Conservation (phyloP, 2,797 vertebrate genomes). For the Poecilia picta region DNA sequence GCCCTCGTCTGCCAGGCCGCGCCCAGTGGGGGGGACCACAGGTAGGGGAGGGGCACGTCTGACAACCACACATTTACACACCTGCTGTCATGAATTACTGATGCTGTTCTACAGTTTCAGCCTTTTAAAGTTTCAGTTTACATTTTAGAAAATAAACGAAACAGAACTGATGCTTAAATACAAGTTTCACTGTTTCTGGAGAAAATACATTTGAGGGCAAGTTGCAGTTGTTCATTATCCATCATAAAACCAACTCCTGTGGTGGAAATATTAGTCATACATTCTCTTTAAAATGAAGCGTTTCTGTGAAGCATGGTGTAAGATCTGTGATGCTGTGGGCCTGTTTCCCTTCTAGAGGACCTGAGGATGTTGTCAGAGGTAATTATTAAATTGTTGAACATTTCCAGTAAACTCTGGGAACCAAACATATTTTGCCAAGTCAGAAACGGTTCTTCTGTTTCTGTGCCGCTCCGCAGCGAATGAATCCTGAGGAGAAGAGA, state of each 20-base stretch:
- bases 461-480: neutral
- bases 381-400: neutral
- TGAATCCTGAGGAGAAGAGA: neutral
- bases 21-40: constrained; percentile 92
- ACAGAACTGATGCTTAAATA: neutral
- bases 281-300: too few species aligned
- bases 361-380: too few species aligned
- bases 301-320: too few species aligned
- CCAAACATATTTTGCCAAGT: neutral
- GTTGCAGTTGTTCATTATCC: too few species aligned
- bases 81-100: neutral
- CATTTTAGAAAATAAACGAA: neutral
- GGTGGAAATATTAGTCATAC: too few species aligned
- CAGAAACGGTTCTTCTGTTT: neutral
- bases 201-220: too few species aligned
- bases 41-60: constrained; percentile 74
- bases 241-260: too few species aligned
- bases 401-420: neutral
- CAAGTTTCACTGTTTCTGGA: neutral
- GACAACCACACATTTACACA: neutral
- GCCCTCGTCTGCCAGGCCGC: constrained; percentile 89
- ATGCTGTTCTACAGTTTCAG: neutral
- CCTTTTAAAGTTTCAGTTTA: neutral
- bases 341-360: neutral
- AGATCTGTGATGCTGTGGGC: neutral